These are phyloP conservation scores for Rachycentron canadum DNA, from an alignment of 2,797 vertebrate species.

Conservation along the genomic window DNA sequence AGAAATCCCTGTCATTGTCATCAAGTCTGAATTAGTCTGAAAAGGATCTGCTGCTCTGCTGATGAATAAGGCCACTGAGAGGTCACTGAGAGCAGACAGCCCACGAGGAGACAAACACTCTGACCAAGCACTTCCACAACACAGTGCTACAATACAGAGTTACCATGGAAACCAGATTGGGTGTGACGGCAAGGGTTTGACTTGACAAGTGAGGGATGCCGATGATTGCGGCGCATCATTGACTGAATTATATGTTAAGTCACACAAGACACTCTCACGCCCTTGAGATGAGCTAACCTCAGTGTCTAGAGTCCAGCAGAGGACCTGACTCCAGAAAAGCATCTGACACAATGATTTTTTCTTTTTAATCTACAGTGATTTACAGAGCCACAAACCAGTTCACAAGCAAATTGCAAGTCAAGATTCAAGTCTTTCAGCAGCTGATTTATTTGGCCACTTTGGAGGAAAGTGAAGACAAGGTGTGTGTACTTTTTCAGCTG, in stretches of 20 bases:
- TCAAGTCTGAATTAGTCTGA: slow-evolving; percentile 68
- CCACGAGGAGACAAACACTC: slow-evolving; percentile 23
- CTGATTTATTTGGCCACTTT: too few species aligned
- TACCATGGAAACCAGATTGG: slow-evolving; percentile 68
- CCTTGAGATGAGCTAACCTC: slow-evolving; percentile 43
- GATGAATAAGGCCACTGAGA: slow-evolving; percentile 48
- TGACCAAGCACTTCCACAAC: slow-evolving; percentile 77
- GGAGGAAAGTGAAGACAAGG: too few species aligned
- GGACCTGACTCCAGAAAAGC: slow-evolving; percentile 20
- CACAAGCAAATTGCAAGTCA: background rate
- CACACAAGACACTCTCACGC: slow-evolving; percentile 43
- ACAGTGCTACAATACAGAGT: slow-evolving; percentile 66
- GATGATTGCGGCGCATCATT: slow-evolving; percentile 37
- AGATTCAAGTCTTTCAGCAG: background rate
- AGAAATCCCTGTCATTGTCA: slow-evolving; percentile 30
- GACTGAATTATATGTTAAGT: slow-evolving; percentile 54
- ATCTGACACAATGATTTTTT: slow-evolving; percentile 1
- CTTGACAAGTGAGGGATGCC: slow-evolving; percentile 33
- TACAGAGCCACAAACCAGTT: background rate
- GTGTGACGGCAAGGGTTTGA: slow-evolving; percentile 45
- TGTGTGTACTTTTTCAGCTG: too few species aligned
- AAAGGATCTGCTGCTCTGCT: slow-evolving; percentile 58
- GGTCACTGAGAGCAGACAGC: slow-evolving; percentile 33
- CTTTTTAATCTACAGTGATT: background rate
- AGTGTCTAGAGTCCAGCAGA: slow-evolving; percentile 11